Conservation (phyloP, 2,113 vertebrate species). For the Eulemur macaco region DNA sequence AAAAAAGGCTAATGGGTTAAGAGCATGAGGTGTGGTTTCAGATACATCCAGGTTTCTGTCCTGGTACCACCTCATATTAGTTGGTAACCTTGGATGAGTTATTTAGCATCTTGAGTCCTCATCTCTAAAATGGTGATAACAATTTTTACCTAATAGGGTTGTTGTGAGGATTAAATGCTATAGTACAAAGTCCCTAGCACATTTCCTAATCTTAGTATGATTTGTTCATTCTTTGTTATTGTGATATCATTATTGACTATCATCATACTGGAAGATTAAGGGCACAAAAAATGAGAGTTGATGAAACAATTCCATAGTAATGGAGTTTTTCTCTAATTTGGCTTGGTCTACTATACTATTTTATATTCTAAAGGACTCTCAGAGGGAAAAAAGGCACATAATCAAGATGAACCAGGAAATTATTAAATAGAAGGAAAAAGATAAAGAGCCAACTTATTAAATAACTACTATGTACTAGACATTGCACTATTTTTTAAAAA, state of each 20-base stretch:
- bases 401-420: background rate
- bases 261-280: background rate
- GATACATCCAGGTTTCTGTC: background rate
- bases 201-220: background rate
- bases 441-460: background rate
- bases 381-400: background rate
- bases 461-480: background rate
- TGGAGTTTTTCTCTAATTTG: background rate
- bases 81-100: background rate
- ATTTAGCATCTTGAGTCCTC: background rate
- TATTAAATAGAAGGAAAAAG: constrained; percentile 34
- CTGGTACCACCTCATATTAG: background rate
- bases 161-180: background rate
- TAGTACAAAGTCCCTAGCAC: background rate
- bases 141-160: background rate
- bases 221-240: background rate
- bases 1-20: background rate
- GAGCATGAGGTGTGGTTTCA: background rate
- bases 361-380: background rate
- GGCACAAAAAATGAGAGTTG: background rate
- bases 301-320: background rate
- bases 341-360: background rate
- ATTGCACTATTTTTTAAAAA: background rate
- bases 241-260: background rate
- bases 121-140: background rate